These are phyloP conservation scores for Deilephila elpenor DNA, from an alignment of 2,888 invertebrate genomes.

Conservation along the genomic window DNA sequence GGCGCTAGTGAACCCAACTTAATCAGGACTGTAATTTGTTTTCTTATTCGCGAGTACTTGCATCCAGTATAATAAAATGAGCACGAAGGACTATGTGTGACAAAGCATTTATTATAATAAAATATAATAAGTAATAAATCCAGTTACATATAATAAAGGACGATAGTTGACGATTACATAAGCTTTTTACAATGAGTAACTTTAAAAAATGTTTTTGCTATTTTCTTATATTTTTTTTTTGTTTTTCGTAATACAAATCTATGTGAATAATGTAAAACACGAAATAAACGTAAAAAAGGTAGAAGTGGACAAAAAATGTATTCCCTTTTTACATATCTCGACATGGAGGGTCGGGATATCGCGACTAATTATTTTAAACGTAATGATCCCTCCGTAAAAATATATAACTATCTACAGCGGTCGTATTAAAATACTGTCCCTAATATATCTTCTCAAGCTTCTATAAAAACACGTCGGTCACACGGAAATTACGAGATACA, in stretches of 20 bases:
- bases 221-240: too few relatives aligned
- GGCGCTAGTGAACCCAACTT: too few relatives aligned
- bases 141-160: too few relatives aligned
- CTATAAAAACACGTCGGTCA: slow-evolving; percentile 11
- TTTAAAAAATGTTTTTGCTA: too few relatives aligned
- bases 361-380: slow-evolving; percentile 23
- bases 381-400: slow-evolving; percentile 10
- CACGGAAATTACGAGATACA: slow-evolving; percentile 20
- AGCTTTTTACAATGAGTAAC: too few relatives aligned
- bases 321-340: slow-evolving; percentile 11
- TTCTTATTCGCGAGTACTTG: too few relatives aligned
- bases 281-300: neutral
- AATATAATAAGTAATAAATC: too few relatives aligned
- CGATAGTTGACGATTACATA: too few relatives aligned
- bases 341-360: slow-evolving; percentile 24
- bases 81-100: too few relatives aligned
- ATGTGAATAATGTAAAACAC: neutral
- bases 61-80: too few relatives aligned
- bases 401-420: slow-evolving; percentile 9
- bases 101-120: too few relatives aligned
- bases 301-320: neutral
- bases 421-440: neutral
- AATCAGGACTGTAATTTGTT: too few relatives aligned
- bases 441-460: slow-evolving; percentile 10
- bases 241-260: neutral